Evolutionary conservation across 2,888 invertebrate species (phyloP).

Genomic region (Cordilura impudica): DNA sequence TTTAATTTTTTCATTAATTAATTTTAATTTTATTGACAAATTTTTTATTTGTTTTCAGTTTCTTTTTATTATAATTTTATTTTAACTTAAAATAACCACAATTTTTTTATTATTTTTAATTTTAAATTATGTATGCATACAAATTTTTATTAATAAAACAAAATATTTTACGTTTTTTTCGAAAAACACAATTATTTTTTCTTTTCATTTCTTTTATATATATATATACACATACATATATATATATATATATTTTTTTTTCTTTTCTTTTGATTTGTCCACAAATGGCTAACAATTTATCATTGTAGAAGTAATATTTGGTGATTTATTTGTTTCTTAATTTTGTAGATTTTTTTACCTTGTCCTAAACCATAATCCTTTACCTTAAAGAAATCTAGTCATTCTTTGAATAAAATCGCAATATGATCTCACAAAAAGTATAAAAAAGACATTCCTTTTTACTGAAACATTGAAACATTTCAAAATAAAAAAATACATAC

Average conservation of each 20-base stretch:
- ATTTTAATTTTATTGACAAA: slow-evolving; percentile 25
- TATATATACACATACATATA: no score
- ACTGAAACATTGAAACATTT: slow-evolving; percentile 30
- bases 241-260: no score
- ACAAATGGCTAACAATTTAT: neutral
- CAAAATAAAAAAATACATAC: slow-evolving; percentile 27
- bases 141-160: slow-evolving; percentile 55
- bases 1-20: slow-evolving; percentile 34
- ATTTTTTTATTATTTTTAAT: slow-evolving; percentile 48
- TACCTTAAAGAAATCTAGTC: slow-evolving; percentile 48
- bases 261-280: slow-evolving; percentile 18
- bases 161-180: slow-evolving; percentile 50
- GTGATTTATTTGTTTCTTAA: neutral
- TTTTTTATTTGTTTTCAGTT: slow-evolving; percentile 29
- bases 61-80: slow-evolving; percentile 15
- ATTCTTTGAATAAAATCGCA: slow-evolving; percentile 26
- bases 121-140: slow-evolving; percentile 50
- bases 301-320: slow-evolving; percentile 4
- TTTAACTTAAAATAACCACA: slow-evolving; percentile 12
- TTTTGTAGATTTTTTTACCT: slow-evolving; percentile 6
- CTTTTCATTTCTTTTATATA: slow-evolving; percentile 16
- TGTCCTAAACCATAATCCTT: neutral
- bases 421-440: slow-evolving; percentile 54
- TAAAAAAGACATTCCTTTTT: slow-evolving; percentile 49
- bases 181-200: slow-evolving; percentile 33